phyloP scores from a whole-genome alignment of 1,140 invertebrate species.

The Lepidotrigona ventralis region DNA sequence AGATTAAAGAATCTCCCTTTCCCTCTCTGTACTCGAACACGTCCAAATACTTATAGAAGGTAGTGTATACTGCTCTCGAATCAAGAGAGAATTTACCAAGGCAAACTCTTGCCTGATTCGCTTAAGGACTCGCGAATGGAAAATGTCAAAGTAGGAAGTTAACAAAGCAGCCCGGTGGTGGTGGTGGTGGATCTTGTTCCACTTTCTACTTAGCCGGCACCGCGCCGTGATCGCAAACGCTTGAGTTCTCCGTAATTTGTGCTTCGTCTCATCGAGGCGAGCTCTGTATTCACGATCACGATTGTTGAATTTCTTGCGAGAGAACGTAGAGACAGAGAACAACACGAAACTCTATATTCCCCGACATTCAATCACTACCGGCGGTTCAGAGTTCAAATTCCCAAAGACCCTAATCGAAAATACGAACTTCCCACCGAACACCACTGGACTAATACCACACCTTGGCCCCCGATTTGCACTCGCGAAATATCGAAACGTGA shows the following conservation, averaged over 20 bases:
- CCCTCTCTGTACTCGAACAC: no score
- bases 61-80: not conserved
- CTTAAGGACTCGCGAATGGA: not conserved
- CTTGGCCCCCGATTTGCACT: not conserved
- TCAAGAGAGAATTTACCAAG: not conserved
- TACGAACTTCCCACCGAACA: not conserved
- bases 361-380: constrained; percentile 5
- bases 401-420: constrained; percentile 22
- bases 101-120: not conserved
- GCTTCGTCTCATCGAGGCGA: not conserved
- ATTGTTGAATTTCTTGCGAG: constrained; percentile 21
- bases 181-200: no score
- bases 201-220: not conserved
- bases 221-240: not conserved
- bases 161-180: not conserved
- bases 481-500: not conserved
- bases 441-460: not conserved
- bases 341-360: constrained; percentile 4
- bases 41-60: no score
- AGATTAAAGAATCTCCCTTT: no score
- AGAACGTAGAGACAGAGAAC: not conserved
- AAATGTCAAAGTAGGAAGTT: not conserved
- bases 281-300: not conserved
- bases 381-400: constrained; percentile 6
- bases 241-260: not conserved